Conservation (phyloP, 2,888 invertebrate genomes). For the Drosophila pegasa region DNA sequence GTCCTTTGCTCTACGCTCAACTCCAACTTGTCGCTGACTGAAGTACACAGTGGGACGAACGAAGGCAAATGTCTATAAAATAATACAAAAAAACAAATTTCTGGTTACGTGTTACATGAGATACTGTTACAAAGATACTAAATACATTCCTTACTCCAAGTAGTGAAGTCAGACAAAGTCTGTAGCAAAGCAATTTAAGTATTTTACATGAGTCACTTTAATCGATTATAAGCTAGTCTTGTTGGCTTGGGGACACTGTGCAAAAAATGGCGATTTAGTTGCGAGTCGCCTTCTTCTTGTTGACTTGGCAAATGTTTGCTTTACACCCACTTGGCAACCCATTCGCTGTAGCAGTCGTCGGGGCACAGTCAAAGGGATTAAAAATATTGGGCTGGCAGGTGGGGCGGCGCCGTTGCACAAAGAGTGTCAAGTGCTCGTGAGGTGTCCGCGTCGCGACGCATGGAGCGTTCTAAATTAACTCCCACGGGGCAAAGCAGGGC, state of each 20-base stretch:
- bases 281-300: slow-evolving; percentile 38
- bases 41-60: slow-evolving; percentile 30
- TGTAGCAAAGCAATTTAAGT: background rate
- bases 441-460: slow-evolving; percentile 48
- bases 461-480: slow-evolving; percentile 63
- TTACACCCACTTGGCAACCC: slow-evolving; percentile 28
- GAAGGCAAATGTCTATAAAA: background rate
- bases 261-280: slow-evolving; percentile 19
- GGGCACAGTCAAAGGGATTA: slow-evolving; percentile 61
- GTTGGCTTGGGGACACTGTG: slow-evolving; percentile 28
- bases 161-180: background rate
- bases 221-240: background rate
- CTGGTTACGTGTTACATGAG: too few species aligned
- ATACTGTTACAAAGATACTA: background rate
- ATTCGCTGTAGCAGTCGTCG: slow-evolving; percentile 14
- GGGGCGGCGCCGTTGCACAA: slow-evolving; percentile 43
- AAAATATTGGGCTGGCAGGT: slow-evolving; percentile 52
- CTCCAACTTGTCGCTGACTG: slow-evolving; percentile 11
- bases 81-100: too few species aligned
- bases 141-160: background rate
- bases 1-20: slow-evolving; percentile 12
- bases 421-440: slow-evolving; percentile 74
- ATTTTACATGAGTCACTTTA: background rate
- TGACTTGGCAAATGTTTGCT: slow-evolving; percentile 11
- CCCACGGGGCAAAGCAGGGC: slow-evolving; percentile 9